phyloP scores from a whole-genome alignment of 2,113 vertebrate genomes.

The Neodontobutis hainanensis region DNA sequence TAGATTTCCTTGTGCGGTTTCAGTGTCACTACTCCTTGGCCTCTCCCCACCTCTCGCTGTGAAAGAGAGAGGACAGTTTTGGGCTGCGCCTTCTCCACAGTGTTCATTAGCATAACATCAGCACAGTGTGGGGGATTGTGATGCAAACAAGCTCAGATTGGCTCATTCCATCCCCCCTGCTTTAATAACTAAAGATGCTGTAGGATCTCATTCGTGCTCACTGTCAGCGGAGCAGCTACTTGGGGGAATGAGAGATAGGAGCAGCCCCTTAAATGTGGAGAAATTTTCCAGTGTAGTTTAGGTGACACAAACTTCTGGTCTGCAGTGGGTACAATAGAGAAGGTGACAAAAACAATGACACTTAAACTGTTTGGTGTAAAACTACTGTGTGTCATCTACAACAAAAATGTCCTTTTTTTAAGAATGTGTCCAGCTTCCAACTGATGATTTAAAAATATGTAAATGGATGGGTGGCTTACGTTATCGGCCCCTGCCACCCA shows the following conservation, averaged over 20 bases:
- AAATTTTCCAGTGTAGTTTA: background rate
- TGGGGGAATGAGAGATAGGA: constrained; percentile 10
- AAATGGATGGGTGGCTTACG: constrained; percentile 65
- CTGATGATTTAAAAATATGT: constrained; percentile 63
- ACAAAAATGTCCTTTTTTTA: constrained; percentile 33
- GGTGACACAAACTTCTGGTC: background rate
- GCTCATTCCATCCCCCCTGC: constrained; percentile 60
- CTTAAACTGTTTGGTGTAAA: constrained; percentile 1
- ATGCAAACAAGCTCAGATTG: constrained; percentile 76
- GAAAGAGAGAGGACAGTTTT: constrained; percentile 67
- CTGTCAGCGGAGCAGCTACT: constrained; percentile 35
- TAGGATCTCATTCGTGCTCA: constrained; percentile 28
- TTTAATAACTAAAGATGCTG: constrained; percentile 61
- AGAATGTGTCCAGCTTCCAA: constrained; percentile 35
- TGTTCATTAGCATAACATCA: constrained; percentile 82
- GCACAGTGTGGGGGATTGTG: constrained; percentile 74
- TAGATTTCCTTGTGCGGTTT: constrained; percentile 44
- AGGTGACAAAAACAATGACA: constrained; percentile 6
- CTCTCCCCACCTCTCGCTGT: constrained; percentile 48
- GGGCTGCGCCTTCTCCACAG: constrained; percentile 61
- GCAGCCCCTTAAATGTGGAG: constrained; percentile 7
- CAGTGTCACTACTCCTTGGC: constrained; percentile 48
- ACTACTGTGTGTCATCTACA: background rate
- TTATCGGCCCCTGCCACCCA: constrained; percentile 67
- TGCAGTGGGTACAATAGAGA: background rate